Conservation (phyloP, 2,888 invertebrate species). For the Patella caerulea region DNA sequence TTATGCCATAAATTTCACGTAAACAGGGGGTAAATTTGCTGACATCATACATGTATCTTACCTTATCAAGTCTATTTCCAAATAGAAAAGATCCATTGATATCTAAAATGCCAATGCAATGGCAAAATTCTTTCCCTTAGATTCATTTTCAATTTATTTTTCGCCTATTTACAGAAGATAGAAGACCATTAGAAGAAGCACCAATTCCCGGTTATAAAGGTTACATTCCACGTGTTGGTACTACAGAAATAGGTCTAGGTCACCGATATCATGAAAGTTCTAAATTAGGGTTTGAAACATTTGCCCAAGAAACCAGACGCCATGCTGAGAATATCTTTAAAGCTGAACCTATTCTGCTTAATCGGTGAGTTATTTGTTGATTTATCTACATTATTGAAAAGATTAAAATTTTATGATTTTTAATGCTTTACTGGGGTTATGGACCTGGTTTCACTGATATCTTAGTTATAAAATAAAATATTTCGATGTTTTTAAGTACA, state of each 20-base stretch:
- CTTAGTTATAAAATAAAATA: no score
- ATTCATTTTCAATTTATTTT: not conserved
- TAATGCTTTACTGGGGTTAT: no score
- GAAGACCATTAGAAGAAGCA: slow-evolving; percentile 62
- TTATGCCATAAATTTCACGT: no score
- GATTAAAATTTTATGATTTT: no score
- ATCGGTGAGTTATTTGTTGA: not conserved
- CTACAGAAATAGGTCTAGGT: slow-evolving; percentile 70
- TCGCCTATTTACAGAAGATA: slow-evolving; percentile 54
- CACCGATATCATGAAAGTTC: slow-evolving; percentile 65
- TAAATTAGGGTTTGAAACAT: slow-evolving; percentile 64
- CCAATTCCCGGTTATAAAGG: slow-evolving; percentile 71
- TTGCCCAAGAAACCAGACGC: slow-evolving; percentile 57
- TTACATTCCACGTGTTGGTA: slow-evolving; percentile 67
- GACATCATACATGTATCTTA: no score
- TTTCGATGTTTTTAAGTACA: no score
- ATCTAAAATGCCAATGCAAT: not conserved
- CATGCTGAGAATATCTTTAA: slow-evolving; percentile 32
- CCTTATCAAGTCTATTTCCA: no score
- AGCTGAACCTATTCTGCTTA: not conserved
- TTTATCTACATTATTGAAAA: no score
- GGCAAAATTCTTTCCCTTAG: not conserved
- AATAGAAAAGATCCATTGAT: no score
- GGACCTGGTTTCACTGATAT: no score
- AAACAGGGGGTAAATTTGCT: no score